Base-by-base conservation (phyloP, 1,140 invertebrate species). In the Drosophila ficusphila region DNA sequence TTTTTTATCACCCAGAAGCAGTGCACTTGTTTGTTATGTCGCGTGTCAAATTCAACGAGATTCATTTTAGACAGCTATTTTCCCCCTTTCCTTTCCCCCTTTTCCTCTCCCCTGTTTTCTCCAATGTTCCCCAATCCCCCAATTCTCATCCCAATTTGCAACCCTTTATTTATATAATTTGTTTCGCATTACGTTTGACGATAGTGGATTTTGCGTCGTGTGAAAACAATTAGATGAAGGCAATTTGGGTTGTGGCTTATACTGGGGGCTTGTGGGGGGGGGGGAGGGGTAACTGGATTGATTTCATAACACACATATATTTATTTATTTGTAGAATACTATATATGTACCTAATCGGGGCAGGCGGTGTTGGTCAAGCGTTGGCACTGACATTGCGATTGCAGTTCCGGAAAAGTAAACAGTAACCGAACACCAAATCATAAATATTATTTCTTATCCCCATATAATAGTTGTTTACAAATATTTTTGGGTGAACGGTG, bases 151-250 rank as follows among this genome's bases (percentile, higher is more conserved):
- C 25, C 25, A 29, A 25, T 16, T 14, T 49, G 1, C 3, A 23
- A 52, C 47, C 54, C 48, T 19, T 36, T 52, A 71, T 68, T 71
- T 76, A 74, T 73, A 85, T 76, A 76, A 86, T 85, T 76, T 76
- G 67, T 54, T 53, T 52, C 54, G 67, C 57, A 76, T 76, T 85
- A 88, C 75, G 77, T 77, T 76, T 88, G 68, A 88, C 79, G 79
- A 77, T 86, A 70, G 73, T 47, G 70, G 79, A 62, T 86, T 79
- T 81, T 68, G 60, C 36, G 34, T 49, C 51, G 82, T 86, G 82
- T 86, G 81, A 86, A 81, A 81, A 77, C 82, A 86, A 86, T 86
- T 86, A 88, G 72, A 85, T 76, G 75, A 33, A 48, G 36, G 62
- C 44, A 39, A 31, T 56, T 56, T 6, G 16, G 38, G 23, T 21